Evolutionary conservation across 2,888 invertebrate species (phyloP).

Genomic region (Drosophila longiperda): DNA sequence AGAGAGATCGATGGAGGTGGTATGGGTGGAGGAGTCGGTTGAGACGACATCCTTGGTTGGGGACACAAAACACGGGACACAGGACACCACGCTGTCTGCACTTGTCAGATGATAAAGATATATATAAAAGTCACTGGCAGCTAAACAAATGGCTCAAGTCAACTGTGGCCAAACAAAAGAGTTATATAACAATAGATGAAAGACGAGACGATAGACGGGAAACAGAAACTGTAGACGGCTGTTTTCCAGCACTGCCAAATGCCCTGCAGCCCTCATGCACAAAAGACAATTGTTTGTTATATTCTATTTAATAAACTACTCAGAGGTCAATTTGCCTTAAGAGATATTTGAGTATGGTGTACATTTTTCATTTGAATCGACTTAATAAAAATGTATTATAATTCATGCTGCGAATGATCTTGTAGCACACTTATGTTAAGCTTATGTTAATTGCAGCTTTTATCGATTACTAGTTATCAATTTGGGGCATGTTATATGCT

Average conservation of each 20-base stretch:
- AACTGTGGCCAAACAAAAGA: conserved; percentile 72
- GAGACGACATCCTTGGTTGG: not conserved
- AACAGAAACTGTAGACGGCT: conserved; percentile 20
- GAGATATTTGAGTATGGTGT: not conserved
- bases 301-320: conserved; percentile 19
- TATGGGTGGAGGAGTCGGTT: not conserved
- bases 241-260: conserved; percentile 24
- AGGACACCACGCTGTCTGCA: conserved; percentile 48
- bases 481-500: not conserved
- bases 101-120: conserved; percentile 61
- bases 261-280: conserved; percentile 43
- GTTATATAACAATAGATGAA: conserved; percentile 64
- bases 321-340: conserved; percentile 14
- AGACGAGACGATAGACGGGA: conserved; percentile 19
- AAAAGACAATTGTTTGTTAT: conserved; percentile 28
- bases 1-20: not conserved
- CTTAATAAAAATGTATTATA: not conserved
- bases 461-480: not conserved
- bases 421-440: not conserved
- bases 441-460: not conserved
- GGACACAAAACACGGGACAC: conserved; percentile 19
- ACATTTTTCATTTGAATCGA: not conserved
- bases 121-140: conserved; percentile 37
- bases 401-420: not conserved
- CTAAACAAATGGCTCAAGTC: conserved; percentile 70